Conservation (phyloP, 2,797 vertebrate genomes). For the Danio tinwini region DNA sequence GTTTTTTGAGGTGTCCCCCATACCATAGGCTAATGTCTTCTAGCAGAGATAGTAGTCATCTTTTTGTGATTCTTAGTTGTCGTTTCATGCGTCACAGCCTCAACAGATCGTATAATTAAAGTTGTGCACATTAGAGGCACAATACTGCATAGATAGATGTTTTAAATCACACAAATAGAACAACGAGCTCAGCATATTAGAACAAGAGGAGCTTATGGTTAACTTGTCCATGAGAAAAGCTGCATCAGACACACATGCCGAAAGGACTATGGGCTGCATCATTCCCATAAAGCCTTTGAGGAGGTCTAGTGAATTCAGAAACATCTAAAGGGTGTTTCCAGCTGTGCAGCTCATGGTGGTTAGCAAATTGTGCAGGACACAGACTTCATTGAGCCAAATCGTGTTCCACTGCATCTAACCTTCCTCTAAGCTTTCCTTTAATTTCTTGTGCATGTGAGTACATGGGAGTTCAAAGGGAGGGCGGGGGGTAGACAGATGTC, state of each 20-base stretch:
- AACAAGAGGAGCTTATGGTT: background rate
- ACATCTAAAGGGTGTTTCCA: slow-evolving; percentile 24
- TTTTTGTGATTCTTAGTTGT: no score
- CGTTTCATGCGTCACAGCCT: no score
- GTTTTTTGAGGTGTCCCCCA: no score
- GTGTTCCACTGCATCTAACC: background rate
- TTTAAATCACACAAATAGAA: no score
- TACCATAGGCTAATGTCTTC: no score
- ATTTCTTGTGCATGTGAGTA: background rate
- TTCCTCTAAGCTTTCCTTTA: slow-evolving; percentile 8
- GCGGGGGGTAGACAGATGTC: background rate
- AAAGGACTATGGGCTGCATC: slow-evolving; percentile 6
- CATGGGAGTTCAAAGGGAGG: background rate
- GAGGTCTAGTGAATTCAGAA: slow-evolving; percentile 22
- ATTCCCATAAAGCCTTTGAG: slow-evolving; percentile 21
- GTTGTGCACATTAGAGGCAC: background rate
- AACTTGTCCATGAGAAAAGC: slow-evolving; percentile 6
- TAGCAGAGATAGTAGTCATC: no score
- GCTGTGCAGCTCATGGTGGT: background rate
- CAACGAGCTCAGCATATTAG: no score
- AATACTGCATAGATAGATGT: no score
- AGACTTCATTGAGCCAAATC: background rate
- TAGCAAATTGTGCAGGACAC: background rate
- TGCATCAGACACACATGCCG: background rate
- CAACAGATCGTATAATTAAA: background rate